phyloP scores from a whole-genome alignment of 2,113 vertebrate species.

The Glaucidium brasilianum region DNA sequence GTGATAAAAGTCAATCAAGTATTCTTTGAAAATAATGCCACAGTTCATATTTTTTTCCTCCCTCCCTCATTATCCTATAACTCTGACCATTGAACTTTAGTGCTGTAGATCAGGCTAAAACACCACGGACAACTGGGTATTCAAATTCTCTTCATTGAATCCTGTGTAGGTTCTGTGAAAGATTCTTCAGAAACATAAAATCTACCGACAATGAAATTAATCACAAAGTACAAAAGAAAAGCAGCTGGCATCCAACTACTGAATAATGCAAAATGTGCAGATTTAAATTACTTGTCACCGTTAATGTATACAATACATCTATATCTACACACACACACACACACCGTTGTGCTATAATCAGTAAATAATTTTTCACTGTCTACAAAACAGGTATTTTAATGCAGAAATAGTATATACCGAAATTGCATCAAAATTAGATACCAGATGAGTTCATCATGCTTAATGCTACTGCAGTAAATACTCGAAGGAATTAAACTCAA shows the following conservation, averaged over 20 bases:
- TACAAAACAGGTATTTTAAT: slow-evolving; percentile 63
- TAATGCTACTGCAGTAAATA: slow-evolving; percentile 30
- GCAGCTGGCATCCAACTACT: slow-evolving; percentile 65
- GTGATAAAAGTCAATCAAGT: slow-evolving; percentile 40
- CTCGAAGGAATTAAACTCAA: neutral
- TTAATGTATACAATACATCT: slow-evolving; percentile 60
- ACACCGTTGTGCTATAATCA: slow-evolving; percentile 45
- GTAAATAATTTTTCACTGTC: slow-evolving; percentile 70
- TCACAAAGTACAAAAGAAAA: slow-evolving; percentile 74
- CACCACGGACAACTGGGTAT: slow-evolving; percentile 45
- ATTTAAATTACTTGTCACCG: slow-evolving; percentile 68
- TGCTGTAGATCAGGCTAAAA: slow-evolving; percentile 58
- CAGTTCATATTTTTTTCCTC: slow-evolving; percentile 24
- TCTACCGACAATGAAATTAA: slow-evolving; percentile 74
- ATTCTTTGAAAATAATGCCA: slow-evolving; percentile 51
- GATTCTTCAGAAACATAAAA: slow-evolving; percentile 71
- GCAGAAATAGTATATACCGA: slow-evolving; percentile 37
- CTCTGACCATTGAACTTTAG: slow-evolving; percentile 57
- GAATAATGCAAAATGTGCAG: slow-evolving; percentile 68
- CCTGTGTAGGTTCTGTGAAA: slow-evolving; percentile 61
- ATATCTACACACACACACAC: slow-evolving; percentile 31
- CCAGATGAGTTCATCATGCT: slow-evolving; percentile 40
- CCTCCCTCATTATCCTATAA: slow-evolving; percentile 6
- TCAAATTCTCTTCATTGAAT: slow-evolving; percentile 49
- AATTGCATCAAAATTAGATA: slow-evolving; percentile 56